Evolutionary conservation across 92 coral and sea anemone genomes (phyloP).

Genomic region (Scolanthus callimorphus): DNA sequence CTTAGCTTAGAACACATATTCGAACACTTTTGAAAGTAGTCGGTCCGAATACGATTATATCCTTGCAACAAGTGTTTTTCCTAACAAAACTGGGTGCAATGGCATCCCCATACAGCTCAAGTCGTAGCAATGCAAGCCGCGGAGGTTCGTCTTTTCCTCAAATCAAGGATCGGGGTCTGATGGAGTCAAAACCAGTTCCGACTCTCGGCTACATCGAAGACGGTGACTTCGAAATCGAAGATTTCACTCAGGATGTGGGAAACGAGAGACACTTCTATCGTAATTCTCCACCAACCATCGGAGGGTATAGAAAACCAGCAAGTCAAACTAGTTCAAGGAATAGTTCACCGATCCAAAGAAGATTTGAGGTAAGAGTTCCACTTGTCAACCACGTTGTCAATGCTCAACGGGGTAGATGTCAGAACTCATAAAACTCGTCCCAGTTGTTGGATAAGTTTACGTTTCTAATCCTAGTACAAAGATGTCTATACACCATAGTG

Average conservation of each 20-base stretch:
- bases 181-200: constrained; percentile 52
- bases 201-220: constrained; percentile 71
- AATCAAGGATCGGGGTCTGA: constrained; percentile 66
- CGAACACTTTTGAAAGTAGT: background rate
- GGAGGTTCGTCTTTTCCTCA: constrained; percentile 66
- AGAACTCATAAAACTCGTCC: too few species aligned
- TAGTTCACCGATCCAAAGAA: constrained; percentile 76
- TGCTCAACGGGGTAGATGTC: too few species aligned
- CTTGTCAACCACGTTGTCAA: too few species aligned
- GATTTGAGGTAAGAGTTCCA: constrained; percentile 75
- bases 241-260: constrained; percentile 71
- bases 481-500: too few species aligned
- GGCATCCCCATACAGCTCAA: constrained; percentile 69
- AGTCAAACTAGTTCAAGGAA: constrained; percentile 88
- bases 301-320: constrained; percentile 70
- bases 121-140: constrained; percentile 63
- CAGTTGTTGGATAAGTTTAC: too few species aligned
- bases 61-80: background rate
- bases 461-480: too few species aligned
- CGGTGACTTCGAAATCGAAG: constrained; percentile 78
- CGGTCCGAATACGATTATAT: background rate
- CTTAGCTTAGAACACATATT: constrained; percentile 26
- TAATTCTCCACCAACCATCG: constrained; percentile 78
- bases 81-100: constrained; percentile 37
- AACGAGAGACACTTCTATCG: constrained; percentile 77